These are phyloP conservation scores for Ormyrus nitidulus DNA, from an alignment of 2,888 invertebrate genomes.

Conservation along the genomic window DNA sequence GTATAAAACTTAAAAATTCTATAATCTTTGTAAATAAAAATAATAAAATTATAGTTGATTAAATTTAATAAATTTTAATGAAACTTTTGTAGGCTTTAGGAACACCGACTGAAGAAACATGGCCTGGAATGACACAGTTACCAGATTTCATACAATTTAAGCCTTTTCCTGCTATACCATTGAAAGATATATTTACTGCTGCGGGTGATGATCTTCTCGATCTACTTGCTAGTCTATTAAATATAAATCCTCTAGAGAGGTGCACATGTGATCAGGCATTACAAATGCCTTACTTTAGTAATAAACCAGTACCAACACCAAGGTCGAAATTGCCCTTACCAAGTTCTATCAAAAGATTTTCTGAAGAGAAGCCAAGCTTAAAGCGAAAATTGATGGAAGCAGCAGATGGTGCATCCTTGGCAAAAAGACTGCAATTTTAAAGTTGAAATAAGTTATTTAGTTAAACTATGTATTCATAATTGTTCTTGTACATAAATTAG, in stretches of 20 bases:
- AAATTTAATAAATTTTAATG: not conserved
- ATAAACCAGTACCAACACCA: constrained; percentile 91
- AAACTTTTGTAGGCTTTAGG: constrained; percentile 80
- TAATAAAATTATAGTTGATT: not conserved
- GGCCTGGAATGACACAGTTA: constrained; percentile 89
- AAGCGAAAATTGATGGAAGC: constrained; percentile 87
- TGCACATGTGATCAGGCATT: constrained; percentile 90
- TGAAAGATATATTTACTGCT: constrained; percentile 96
- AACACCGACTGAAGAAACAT: constrained; percentile 92
- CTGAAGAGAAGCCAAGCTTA: constrained; percentile 83
- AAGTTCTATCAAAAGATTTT: constrained; percentile 78
- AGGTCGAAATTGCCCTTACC: constrained; percentile 91
- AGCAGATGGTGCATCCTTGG: constrained; percentile 81
- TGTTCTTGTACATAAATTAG: constrained; percentile 18
- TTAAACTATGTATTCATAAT: constrained; percentile 41
- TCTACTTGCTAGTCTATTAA: constrained; percentile 86
- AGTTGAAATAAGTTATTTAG: constrained; percentile 24
- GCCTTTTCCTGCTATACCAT: constrained; percentile 86
- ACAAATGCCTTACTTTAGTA: constrained; percentile 93
- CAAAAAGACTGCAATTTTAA: constrained; percentile 83
- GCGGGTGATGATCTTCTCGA: constrained; percentile 93
- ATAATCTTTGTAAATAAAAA: not conserved
- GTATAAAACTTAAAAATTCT: constrained; percentile 73
- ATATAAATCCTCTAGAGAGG: constrained; percentile 88
- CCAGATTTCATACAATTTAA: constrained; percentile 97